phyloP scores from a whole-genome alignment of 2,797 vertebrate species.

The Coilia nasus region DNA sequence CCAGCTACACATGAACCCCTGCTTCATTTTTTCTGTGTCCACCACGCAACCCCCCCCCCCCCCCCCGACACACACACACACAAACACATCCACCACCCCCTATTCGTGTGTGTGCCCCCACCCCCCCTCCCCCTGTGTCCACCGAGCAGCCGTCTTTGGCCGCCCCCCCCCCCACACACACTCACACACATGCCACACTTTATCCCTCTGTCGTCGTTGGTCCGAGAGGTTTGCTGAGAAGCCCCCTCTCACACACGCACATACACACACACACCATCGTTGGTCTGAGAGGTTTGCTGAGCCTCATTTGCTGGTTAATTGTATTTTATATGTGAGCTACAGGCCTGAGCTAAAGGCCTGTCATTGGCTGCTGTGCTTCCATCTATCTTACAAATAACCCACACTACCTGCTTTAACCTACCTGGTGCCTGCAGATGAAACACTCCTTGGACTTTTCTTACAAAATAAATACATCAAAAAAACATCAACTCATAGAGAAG shows the following conservation, averaged over 20 bases:
- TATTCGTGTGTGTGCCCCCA: slow-evolving; percentile 52
- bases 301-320: slow-evolving; percentile 94
- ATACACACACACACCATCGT: too few relatives aligned
- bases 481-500: not conserved
- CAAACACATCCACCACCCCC: not conserved
- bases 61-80: not conserved
- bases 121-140: not conserved
- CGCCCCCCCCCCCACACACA: too few relatives aligned
- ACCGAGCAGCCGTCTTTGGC: slow-evolving; percentile 52
- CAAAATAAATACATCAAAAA: not conserved
- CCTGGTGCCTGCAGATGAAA: slow-evolving; percentile 68
- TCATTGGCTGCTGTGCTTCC: slow-evolving; percentile 81
- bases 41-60: not conserved
- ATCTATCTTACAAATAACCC: slow-evolving; percentile 84
- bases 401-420: slow-evolving; percentile 72
- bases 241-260: too few relatives aligned
- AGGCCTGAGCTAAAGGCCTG: slow-evolving; percentile 78
- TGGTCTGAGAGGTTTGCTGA: slow-evolving; percentile 84
- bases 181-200: too few relatives aligned
- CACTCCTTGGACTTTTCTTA: slow-evolving; percentile 32
- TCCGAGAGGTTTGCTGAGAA: too few relatives aligned
- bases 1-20: not conserved
- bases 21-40: too few relatives aligned
- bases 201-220: too few relatives aligned
- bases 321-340: slow-evolving; percentile 88